Evolutionary conservation across 92 coral and sea anemone genomes (phyloP).

Genomic region (Heteractis magnifica): DNA sequence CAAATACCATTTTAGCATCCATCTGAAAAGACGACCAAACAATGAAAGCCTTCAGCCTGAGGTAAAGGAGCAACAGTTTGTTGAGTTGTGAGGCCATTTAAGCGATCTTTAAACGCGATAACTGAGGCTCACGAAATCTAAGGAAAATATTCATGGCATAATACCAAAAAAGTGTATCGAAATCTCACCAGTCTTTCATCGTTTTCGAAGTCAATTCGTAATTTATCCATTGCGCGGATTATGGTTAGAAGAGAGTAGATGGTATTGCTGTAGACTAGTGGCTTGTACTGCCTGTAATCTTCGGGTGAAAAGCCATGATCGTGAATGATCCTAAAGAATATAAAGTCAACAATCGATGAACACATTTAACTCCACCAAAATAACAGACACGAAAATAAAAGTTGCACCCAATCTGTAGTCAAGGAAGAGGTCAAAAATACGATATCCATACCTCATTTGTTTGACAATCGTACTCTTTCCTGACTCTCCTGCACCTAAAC

Average conservation of each 20-base stretch:
- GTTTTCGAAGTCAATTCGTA: constrained; percentile 94
- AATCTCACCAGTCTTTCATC: constrained; percentile 92
- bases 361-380: constrained; percentile 49
- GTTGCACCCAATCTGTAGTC: constrained; percentile 33
- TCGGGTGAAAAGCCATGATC: constrained; percentile 97
- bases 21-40: constrained; percentile 54
- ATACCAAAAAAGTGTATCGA: constrained; percentile 14
- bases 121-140: constrained; percentile 29
- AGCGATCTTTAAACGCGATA: constrained; percentile 29
- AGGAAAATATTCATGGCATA: constrained; percentile 11
- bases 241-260: constrained; percentile 91
- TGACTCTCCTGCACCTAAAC: constrained; percentile 98
- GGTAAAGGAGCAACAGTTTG: constrained; percentile 32
- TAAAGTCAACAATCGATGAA: constrained; percentile 56
- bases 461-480: constrained; percentile 99
- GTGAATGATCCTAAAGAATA: constrained; percentile 87
- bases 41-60: constrained; percentile 29
- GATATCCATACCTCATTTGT: constrained; percentile 88
- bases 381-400: constrained; percentile 40
- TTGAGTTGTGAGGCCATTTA: constrained; percentile 24
- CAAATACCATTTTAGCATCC: constrained; percentile 98
- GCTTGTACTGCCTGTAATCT: constrained; percentile 96
- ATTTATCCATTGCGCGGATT: constrained; percentile 98
- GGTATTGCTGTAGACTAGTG: constrained; percentile 87
- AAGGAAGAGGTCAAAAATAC: constrained; percentile 55